phyloP scores from a whole-genome alignment of 2,797 vertebrate species.

The Cheirogaleus major region DNA sequence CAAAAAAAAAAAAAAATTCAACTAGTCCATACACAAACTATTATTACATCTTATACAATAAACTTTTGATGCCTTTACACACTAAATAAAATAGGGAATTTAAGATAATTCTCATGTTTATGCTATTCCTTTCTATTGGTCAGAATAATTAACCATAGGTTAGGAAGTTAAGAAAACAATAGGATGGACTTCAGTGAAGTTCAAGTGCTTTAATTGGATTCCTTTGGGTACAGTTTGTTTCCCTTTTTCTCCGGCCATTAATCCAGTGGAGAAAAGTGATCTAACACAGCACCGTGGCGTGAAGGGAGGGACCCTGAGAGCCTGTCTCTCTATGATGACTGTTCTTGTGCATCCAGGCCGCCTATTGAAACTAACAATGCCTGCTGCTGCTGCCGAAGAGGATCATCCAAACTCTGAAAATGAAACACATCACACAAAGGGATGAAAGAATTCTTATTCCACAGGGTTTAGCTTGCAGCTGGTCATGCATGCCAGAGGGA shows the following conservation, averaged over 20 bases:
- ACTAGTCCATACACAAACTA: background rate
- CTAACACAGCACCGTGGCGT: conserved; percentile 74
- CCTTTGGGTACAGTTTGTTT: conserved; percentile 78
- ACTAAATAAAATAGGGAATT: conserved; percentile 21
- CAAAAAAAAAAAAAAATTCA: background rate
- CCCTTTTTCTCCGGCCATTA: conserved; percentile 77
- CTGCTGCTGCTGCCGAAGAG: conserved; percentile 63
- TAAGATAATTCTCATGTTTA: conserved; percentile 49
- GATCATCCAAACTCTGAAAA: conserved; percentile 78
- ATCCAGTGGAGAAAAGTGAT: conserved; percentile 81
- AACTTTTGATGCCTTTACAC: conserved; percentile 20
- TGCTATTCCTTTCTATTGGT: conserved; percentile 29
- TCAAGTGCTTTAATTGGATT: conserved; percentile 79
- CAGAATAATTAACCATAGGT: conserved; percentile 64
- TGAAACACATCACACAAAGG: conserved; percentile 75
- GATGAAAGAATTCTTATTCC: conserved; percentile 78
- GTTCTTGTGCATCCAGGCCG: conserved; percentile 67
- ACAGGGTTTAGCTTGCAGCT: conserved; percentile 76
- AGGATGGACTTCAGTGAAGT: conserved; percentile 57
- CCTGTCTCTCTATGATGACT: conserved; percentile 72
- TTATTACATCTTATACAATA: background rate
- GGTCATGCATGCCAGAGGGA: conserved; percentile 73
- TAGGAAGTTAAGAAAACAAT: conserved; percentile 70
- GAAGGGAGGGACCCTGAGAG: conserved; percentile 73
- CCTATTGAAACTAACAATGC: conserved; percentile 78